phyloP scores from a whole-genome alignment of 2,888 invertebrate genomes.

The Lithosia quadra region DNA sequence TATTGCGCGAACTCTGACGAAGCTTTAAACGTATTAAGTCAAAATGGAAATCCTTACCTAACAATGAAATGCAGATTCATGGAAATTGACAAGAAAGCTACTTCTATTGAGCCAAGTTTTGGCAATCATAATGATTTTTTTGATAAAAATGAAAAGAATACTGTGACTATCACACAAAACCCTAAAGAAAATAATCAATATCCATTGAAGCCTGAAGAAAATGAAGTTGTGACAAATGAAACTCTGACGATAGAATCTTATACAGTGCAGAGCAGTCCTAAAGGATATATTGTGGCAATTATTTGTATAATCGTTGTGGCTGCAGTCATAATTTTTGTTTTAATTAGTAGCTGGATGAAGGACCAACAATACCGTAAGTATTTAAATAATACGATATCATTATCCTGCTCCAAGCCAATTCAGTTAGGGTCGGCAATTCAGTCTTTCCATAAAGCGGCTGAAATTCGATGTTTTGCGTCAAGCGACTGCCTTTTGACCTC shows the following conservation, averaged over 20 bases:
- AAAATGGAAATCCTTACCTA: neutral
- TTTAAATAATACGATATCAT: no score
- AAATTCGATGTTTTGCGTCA: no score
- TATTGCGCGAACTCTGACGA: neutral
- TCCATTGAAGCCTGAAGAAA: neutral
- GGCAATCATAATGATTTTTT: neutral
- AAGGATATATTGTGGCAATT: neutral
- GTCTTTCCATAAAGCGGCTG: no score
- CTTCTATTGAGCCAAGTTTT: neutral
- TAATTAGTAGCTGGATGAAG: neutral
- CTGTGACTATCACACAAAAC: neutral
- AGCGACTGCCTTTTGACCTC: no score
- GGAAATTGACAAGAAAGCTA: neutral
- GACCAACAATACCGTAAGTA: neutral
- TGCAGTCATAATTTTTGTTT: neutral
- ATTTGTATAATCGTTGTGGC: neutral
- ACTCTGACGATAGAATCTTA: neutral
- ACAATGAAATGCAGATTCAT: neutral
- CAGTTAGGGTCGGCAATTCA: no score
- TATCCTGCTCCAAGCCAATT: no score
- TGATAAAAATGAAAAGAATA: no score
- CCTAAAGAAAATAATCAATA: neutral
- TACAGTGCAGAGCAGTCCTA: neutral
- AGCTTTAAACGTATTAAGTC: neutral
- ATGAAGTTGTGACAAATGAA: neutral